phyloP scores from a whole-genome alignment of 1,140 invertebrate species.

The Bombus impatiens region DNA sequence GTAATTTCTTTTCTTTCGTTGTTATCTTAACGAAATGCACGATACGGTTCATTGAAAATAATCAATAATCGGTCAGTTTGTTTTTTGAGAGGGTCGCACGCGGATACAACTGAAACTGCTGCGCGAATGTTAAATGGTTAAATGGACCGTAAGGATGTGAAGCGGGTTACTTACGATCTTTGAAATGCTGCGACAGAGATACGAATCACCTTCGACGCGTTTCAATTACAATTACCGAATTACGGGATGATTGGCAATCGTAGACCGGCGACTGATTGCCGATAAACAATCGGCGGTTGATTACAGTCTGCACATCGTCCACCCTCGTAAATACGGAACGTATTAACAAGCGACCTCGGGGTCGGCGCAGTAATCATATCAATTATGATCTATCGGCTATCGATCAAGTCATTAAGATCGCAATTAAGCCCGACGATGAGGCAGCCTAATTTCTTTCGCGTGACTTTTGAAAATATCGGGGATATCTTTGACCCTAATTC shows the following conservation, averaged over 20 bases:
- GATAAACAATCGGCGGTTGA: slow-evolving; percentile 73
- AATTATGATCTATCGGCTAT: slow-evolving; percentile 64
- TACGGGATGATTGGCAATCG: slow-evolving; percentile 71
- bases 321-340: slow-evolving; percentile 64
- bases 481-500: background rate
- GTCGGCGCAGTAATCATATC: slow-evolving; percentile 57
- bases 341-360: slow-evolving; percentile 60
- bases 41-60: too few relatives aligned
- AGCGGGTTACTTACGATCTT: background rate
- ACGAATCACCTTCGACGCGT: slow-evolving; percentile 34
- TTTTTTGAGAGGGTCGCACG: too few relatives aligned
- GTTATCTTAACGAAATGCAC: too few relatives aligned
- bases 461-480: background rate
- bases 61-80: too few relatives aligned
- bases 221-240: slow-evolving; percentile 69
- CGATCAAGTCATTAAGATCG: slow-evolving; percentile 55
- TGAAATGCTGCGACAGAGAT: background rate
- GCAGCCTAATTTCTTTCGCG: slow-evolving; percentile 33
- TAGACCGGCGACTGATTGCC: slow-evolving; percentile 61
- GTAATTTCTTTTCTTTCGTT: background rate
- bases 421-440: slow-evolving; percentile 42
- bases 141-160: fast-evolving
- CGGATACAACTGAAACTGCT: too few relatives aligned
- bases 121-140: too few relatives aligned
- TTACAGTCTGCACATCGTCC: slow-evolving; percentile 61